Conservation (phyloP, 2,113 vertebrate genomes). For the Lates calcarifer region DNA sequence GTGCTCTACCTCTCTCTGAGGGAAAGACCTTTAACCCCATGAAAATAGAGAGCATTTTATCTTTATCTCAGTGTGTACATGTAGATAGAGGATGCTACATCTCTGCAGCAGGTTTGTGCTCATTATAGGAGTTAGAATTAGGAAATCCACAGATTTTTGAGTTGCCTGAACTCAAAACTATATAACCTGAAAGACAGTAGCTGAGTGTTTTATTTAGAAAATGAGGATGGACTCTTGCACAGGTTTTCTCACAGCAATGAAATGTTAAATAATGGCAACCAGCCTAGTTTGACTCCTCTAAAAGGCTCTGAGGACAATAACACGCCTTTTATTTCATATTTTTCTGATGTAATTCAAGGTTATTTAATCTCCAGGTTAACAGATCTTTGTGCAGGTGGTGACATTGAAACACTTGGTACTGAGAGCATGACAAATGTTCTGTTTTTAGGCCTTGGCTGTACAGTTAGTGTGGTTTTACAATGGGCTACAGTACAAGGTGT, state of each 20-base stretch:
- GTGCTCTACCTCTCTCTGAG: constrained; percentile 28
- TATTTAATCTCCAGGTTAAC: constrained; percentile 34
- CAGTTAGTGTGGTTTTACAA: constrained; percentile 10
- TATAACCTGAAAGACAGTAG: constrained; percentile 7
- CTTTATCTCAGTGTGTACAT: constrained; percentile 45
- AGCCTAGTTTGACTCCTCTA: constrained; percentile 23
- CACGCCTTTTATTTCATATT: constrained; percentile 25
- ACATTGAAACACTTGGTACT: constrained; percentile 8
- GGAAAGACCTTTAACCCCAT: constrained; percentile 34
- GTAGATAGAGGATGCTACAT: constrained; percentile 33
- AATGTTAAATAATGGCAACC: constrained; percentile 37
- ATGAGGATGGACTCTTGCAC: constrained; percentile 19
- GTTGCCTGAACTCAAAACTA: constrained; percentile 15
- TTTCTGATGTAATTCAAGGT: constrained; percentile 35
- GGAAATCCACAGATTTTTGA: neutral
- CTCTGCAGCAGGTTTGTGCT: constrained; percentile 41
- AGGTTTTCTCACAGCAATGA: neutral
- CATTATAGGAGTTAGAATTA: constrained; percentile 18
- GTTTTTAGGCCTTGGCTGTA: constrained; percentile 37
- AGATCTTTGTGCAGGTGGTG: constrained; percentile 20
- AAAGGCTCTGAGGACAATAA: neutral
- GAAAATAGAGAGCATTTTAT: constrained; percentile 44
- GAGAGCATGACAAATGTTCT: constrained; percentile 44
- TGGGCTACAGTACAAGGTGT: constrained; percentile 16
- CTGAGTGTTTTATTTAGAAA: constrained; percentile 32